These are phyloP conservation scores for Valencia hispanica DNA, from an alignment of 2,797 vertebrate species.

Conservation along the genomic window DNA sequence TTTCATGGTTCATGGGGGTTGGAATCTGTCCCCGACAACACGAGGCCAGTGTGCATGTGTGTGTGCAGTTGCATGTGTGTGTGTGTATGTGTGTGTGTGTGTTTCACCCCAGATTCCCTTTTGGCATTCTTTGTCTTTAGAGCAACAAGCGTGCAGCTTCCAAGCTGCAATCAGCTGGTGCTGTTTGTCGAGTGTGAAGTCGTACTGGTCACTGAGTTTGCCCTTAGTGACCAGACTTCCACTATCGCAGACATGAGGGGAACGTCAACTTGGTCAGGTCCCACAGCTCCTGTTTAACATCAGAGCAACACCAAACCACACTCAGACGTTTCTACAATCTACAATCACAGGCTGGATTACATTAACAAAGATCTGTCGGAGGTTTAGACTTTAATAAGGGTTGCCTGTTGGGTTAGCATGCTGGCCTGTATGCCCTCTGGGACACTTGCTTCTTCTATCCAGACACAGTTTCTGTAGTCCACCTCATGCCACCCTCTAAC, in stretches of 20 bases:
- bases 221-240: neutral
- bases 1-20: neutral
- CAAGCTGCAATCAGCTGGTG: constrained; percentile 11
- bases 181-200: constrained; percentile 6
- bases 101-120: constrained; percentile 5
- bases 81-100: neutral
- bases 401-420: neutral
- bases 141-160: neutral
- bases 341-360: neutral
- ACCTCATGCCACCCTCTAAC: neutral
- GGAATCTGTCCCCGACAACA: neutral
- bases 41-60: neutral
- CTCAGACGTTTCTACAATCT: neutral
- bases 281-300: neutral
- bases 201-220: neutral
- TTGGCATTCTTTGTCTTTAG: constrained; percentile 4
- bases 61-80: neutral
- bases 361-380: neutral
- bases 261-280: neutral
- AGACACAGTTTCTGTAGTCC: neutral
- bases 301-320: neutral
- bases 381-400: neutral
- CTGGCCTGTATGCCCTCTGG: neutral
- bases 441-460: neutral
- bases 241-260: neutral